These are phyloP conservation scores for Drepana falcataria DNA, from an alignment of 2,888 invertebrate genomes.

Conservation along the genomic window DNA sequence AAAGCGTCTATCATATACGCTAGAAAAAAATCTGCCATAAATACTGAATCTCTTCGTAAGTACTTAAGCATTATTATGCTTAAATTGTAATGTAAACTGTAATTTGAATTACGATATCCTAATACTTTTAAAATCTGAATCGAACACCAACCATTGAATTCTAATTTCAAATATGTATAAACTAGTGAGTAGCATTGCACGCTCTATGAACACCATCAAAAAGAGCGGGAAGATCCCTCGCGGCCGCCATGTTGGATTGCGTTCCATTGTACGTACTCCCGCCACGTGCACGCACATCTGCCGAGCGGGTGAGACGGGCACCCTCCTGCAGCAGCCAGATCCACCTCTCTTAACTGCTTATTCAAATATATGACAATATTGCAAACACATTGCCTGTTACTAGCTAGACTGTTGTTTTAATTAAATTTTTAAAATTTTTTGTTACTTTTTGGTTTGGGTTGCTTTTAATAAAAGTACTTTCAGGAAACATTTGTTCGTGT, in stretches of 20 bases:
- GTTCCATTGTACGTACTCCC: conserved; percentile 63
- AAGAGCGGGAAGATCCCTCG: conserved; percentile 67
- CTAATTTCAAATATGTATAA: not conserved
- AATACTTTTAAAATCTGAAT: too few relatives aligned
- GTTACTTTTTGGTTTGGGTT: too few relatives aligned
- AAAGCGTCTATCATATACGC: too few relatives aligned
- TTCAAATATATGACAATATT: not conserved
- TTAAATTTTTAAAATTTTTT: too few relatives aligned
- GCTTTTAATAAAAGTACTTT: too few relatives aligned
- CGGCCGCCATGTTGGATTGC: conserved; percentile 60
- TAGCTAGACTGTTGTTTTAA: not conserved
- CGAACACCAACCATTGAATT: not conserved
- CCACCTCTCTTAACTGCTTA: conserved; percentile 13
- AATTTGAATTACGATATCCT: too few relatives aligned
- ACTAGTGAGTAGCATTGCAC: not conserved
- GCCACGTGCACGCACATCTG: conserved; percentile 66
- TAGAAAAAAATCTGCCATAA: too few relatives aligned
- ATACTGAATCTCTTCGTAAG: too few relatives aligned
- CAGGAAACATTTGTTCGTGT: too few relatives aligned
- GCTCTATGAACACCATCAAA: conserved; percentile 32
- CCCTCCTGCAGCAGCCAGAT: conserved; percentile 38
- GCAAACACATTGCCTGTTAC: not conserved
- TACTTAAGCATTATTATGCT: too few relatives aligned
- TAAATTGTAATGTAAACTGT: too few relatives aligned
- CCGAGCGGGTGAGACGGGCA: conserved; percentile 41